Evolutionary conservation across 2,797 vertebrate genomes (phyloP), one percentile per base, ranked within the genome.

Genomic region (Picus viridis): DNA sequence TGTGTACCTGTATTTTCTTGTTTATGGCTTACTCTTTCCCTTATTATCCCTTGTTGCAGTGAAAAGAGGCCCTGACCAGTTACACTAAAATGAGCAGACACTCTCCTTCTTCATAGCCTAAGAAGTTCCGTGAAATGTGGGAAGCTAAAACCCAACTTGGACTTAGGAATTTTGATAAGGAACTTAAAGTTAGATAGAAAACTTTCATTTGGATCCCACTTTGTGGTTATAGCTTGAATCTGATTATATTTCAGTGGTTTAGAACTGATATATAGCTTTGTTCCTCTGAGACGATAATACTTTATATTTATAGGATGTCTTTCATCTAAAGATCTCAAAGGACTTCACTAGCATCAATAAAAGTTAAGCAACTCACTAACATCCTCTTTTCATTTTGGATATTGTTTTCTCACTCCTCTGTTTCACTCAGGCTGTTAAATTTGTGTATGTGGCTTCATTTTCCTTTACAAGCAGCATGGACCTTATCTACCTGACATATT

Each of bases 301-400:
- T 87, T 92, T 69, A 20, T 68, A 71, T 92, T 82, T 72, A 74
- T 15, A 90, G 24, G 84, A 67, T 71, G 26, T 2, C 12, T 92
- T 93, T 88, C 51, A 83, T 90, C 5, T 10, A 9, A 47, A 49
- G n/a, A 67, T 45, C 81, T 93, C 81, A 78, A 89, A 93, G 59
- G 29, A 49, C 41, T 80, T 78, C 45, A 54, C 56, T 61, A 45
- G 62, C 22, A 83, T 57, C 51, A 72, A 57, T 85, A 91, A 87
- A 89, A 19, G 26, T 63, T 77, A 75, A 92, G 77, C 65, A 53
- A 80, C 36, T 89, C 32, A 47, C 29, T 63, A 83, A 62, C 15
- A 83, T 63, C n/a, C 18, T 65, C 20, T 89, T 85, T 87, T 92
- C 16, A 70, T 85, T 95, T 83, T 90, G 22, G 9, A 59, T 90